Evolutionary conservation across 2,797 vertebrate species (phyloP).

Genomic region (Natrix natrix): DNA sequence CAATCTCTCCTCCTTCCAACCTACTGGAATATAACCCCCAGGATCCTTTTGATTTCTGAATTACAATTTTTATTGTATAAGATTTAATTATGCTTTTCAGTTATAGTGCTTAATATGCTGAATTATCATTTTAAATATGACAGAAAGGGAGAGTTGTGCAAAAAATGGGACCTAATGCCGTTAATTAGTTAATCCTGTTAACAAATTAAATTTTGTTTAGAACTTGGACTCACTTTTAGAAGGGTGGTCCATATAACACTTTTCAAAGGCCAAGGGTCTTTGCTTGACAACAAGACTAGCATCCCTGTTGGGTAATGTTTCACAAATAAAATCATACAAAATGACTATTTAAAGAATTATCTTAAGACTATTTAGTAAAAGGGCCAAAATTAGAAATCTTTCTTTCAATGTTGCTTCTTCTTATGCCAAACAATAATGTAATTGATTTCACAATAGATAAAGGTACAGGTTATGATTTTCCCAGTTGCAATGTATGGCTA

Average conservation of each 20-base stretch:
- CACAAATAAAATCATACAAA: background rate
- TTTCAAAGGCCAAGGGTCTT: background rate
- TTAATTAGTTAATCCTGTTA: background rate
- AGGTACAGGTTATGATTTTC: background rate
- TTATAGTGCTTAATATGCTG: background rate
- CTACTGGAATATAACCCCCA: background rate
- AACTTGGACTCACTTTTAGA: background rate
- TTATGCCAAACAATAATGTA: background rate
- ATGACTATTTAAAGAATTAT: background rate
- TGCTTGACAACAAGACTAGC: background rate
- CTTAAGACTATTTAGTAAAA: background rate
- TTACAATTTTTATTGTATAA: background rate
- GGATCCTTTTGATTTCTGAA: background rate
- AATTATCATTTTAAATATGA: background rate
- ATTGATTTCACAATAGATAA: background rate
- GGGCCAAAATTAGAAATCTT: background rate
- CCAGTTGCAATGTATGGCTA: no score
- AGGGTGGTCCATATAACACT: background rate
- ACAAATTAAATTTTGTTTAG: background rate
- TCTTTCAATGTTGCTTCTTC: background rate
- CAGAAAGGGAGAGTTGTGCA: background rate
- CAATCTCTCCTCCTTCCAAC: background rate
- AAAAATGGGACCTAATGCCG: background rate
- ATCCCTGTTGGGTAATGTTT: background rate
- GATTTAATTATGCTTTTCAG: background rate